phyloP scores from a whole-genome alignment of 2,888 invertebrate genomes.

The Epinotia brunnichana region DNA sequence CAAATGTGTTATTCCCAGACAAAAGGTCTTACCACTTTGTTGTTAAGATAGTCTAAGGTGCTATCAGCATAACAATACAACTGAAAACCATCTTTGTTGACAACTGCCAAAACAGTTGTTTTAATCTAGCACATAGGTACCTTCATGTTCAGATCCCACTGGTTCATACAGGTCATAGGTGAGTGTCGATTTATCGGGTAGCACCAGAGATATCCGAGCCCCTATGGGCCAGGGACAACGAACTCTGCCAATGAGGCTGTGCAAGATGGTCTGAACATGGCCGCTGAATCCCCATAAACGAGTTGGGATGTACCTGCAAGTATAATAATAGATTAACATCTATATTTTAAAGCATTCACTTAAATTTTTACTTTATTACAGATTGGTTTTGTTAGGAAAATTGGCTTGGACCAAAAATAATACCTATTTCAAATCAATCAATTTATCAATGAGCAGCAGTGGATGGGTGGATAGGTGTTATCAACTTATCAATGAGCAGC shows the following conservation, averaged over 20 bases:
- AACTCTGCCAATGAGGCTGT: slow-evolving; percentile 93
- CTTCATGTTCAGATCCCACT: slow-evolving; percentile 87
- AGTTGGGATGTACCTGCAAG: slow-evolving; percentile 91
- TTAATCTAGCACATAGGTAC: slow-evolving; percentile 69
- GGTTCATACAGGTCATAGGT: slow-evolving; percentile 97
- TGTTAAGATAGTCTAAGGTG: too few relatives aligned
- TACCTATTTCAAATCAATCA: too few relatives aligned
- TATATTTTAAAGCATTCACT: background rate
- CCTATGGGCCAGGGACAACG: slow-evolving; percentile 95
- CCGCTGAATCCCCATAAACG: slow-evolving; percentile 97
- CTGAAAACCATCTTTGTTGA: too few relatives aligned
- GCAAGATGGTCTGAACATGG: slow-evolving; percentile 96
- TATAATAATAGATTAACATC: background rate
- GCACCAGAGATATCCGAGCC: slow-evolving; percentile 88
- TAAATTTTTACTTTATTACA: background rate
- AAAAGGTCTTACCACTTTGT: too few relatives aligned
- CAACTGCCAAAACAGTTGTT: background rate
- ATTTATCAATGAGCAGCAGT: too few relatives aligned
- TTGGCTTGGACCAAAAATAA: background rate
- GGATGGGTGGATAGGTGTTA: too few relatives aligned
- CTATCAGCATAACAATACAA: too few relatives aligned
- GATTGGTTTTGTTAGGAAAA: background rate
- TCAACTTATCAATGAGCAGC: too few relatives aligned
- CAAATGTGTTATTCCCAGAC: too few relatives aligned
- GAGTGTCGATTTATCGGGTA: slow-evolving; percentile 93